phyloP scores from a whole-genome alignment of 1,140 invertebrate genomes.

The Helicoverpa armigera region DNA sequence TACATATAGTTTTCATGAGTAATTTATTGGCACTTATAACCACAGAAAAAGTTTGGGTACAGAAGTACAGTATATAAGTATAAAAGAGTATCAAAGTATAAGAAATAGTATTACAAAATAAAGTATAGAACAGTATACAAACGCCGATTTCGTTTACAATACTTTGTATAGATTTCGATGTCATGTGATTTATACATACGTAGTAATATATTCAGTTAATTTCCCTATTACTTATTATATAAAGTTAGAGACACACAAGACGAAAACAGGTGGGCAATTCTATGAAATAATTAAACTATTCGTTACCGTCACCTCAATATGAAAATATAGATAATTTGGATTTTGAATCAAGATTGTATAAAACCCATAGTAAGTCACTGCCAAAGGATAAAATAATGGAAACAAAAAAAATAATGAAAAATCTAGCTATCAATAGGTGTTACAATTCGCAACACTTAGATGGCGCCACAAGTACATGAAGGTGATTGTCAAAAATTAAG shows the following conservation, averaged over 20 bases:
- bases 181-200: constrained; percentile 24
- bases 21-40: constrained; percentile 47
- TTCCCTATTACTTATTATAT: constrained; percentile 7
- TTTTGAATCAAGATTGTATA: background rate
- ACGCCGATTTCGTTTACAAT: constrained; percentile 40
- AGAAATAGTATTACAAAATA: constrained; percentile 37
- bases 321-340: constrained; percentile 11
- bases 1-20: constrained; percentile 37
- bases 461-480: background rate
- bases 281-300: constrained; percentile 28
- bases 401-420: background rate
- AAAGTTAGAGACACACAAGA: constrained; percentile 27
- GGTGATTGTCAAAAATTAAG: background rate
- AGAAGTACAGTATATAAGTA: constrained; percentile 5
- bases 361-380: background rate
- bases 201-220: constrained; percentile 12
- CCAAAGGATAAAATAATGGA: constrained; percentile 1
- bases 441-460: background rate
- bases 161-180: constrained; percentile 42
- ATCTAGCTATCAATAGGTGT: background rate
- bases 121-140: constrained; percentile 34
- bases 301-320: constrained; percentile 28
- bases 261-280: constrained; percentile 30
- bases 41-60: constrained; percentile 29
- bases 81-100: constrained; percentile 30